Percentiles rank a stretch among this genome's conserved stretches.
These are phyloP conservation scores for Coccyzus lansbergi DNA, from an alignment of 2,797 vertebrate species.

Conservation along the genomic window DNA sequence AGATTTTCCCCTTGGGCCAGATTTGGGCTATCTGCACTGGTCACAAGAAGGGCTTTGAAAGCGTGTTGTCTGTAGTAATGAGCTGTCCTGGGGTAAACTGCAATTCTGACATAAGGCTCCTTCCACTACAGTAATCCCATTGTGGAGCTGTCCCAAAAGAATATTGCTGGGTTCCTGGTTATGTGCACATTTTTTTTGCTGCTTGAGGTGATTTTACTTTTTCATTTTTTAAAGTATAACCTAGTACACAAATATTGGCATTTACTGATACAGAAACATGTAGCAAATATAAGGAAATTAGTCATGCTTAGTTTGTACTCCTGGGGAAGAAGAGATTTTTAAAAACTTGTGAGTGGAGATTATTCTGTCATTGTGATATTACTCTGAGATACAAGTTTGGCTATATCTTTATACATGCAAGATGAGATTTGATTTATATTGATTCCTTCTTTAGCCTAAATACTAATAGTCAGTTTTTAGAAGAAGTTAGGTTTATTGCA, in stretches of 20 bases:
- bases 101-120: not conserved
- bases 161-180: not conserved
- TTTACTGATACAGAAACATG: not conserved
- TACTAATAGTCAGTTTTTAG: not conserved
- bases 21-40: not conserved
- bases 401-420: not conserved
- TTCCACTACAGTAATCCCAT: slow-evolving; percentile 31
- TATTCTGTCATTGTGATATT: not conserved
- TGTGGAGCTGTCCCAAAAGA: not conserved
- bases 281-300: not conserved
- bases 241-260: not conserved
- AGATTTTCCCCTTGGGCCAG: not conserved
- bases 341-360: not conserved
- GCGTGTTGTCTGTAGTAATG: not conserved
- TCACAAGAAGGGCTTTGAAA: slow-evolving; percentile 37
- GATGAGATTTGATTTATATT: not conserved
- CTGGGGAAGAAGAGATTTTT: not conserved
- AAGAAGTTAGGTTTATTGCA: not conserved
- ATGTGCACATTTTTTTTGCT: not conserved
- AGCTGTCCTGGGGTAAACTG: slow-evolving; percentile 52
- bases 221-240: not conserved
- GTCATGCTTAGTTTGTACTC: not conserved
- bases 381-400: not conserved
- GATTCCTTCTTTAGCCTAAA: not conserved
- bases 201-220: not conserved